phyloP scores from a whole-genome alignment of 2,113 vertebrate genomes.

The Ceratotherium simum region DNA sequence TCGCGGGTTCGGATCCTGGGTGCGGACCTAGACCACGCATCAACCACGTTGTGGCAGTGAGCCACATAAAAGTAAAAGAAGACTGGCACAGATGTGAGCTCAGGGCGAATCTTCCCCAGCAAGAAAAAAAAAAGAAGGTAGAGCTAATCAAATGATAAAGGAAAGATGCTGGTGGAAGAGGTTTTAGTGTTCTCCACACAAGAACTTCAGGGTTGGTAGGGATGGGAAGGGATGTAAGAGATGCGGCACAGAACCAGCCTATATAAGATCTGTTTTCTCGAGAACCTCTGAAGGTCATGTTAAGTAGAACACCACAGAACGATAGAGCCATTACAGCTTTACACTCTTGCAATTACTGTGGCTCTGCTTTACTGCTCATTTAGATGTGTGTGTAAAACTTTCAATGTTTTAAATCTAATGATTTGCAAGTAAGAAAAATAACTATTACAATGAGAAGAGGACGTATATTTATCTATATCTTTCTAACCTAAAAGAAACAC shows the following conservation, averaged over 20 bases:
- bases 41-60: no score
- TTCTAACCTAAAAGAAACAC: conserved; percentile 8
- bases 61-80: no score
- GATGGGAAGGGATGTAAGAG: neutral
- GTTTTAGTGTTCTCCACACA: neutral
- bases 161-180: neutral
- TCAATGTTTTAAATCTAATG: neutral
- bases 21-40: no score
- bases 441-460: neutral
- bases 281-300: neutral
- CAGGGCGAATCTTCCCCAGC: no score
- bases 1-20: no score
- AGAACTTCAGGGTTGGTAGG: neutral
- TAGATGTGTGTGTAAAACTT: neutral
- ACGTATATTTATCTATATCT: neutral
- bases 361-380: neutral
- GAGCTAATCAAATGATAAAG: neutral
- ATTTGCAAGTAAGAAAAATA: neutral
- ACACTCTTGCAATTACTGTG: neutral
- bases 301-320: neutral
- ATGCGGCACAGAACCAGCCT: neutral
- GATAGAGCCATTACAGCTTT: rapidly evolving
- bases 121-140: neutral
- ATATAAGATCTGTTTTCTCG: neutral
- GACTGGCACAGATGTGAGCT: no score